Evolutionary conservation across 1,140 invertebrate species (phyloP), one percentile per base, ranked within the genome.

Genomic region (Drosophila nebulosa): DNA sequence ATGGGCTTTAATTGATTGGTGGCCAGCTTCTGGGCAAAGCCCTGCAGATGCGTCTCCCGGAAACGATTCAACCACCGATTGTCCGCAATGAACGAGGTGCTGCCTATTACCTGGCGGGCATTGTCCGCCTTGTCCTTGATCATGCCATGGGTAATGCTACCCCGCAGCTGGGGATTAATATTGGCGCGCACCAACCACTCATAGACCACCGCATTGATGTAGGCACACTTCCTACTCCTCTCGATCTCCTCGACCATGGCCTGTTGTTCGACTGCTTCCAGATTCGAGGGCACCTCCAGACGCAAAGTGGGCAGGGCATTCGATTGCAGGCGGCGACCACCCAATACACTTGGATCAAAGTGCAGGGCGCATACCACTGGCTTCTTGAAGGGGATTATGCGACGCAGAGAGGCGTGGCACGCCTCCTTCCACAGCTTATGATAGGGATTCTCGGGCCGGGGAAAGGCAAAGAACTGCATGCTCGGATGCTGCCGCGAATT

Each of bases 21-120:
- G 21, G 89, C 81, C 51, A 90, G 36, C 36, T 90, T 90, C 46
- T 90, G 89, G 5, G 89, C 89, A 39, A 90, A 90, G 4, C 89
- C 89, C 30, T 89, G 83, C 6, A 90, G 56, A 53, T 91, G 90
- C 0, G 89, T 90, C 56, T 90, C 90, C 3, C 90, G 75, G 22
- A 91, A 91, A 1, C 89, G 83, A 66, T 90, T 90, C 9, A 91
- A 51, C 90, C 90, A 91, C 39, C 90, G 86, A 77, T 91, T 90
- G 57, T 91, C 90, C 9, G 89, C 86, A 9, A 79, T 78, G 21
- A 90, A 90, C 0, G 83, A 68, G 16, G 79, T 85, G 67, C 86
- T 88, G 2, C 89, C 90, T 10, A 91, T 81, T 4, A 90, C 78
- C 58, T 85, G 83, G 3, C 78, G 63, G 0, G 90, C 86, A 24